Conservation (phyloP, 2,113 vertebrate species). For the Orycteropus afer region DNA sequence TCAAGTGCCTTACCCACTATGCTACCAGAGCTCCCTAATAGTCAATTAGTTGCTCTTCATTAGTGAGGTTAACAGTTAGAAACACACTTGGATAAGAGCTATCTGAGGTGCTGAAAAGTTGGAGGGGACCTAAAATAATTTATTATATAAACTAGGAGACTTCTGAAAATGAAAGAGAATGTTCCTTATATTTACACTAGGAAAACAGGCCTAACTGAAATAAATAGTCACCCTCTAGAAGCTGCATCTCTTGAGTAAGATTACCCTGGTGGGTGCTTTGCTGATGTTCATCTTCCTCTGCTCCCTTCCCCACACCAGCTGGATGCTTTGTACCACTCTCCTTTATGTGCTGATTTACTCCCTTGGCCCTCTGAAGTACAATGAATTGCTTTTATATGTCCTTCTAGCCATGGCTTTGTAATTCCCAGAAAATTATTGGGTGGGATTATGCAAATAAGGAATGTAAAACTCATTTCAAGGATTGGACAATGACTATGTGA, state of each 20-base stretch:
- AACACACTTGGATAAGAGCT: not conserved
- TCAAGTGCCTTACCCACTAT: too few species aligned
- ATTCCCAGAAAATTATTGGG: too few species aligned
- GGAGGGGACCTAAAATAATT: not conserved
- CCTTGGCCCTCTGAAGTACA: not conserved
- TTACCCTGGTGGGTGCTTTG: not conserved
- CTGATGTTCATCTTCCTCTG: not conserved
- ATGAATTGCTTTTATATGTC: too few species aligned
- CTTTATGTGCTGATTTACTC: not conserved
- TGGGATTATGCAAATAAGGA: too few species aligned
- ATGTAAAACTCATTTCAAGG: too few species aligned
- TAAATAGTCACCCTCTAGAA: not conserved
- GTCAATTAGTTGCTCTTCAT: not conserved
- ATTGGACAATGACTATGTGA: too few species aligned
- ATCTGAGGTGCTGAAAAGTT: not conserved
- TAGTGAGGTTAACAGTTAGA: not conserved
- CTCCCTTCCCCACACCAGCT: too few species aligned
- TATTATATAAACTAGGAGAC: not conserved
- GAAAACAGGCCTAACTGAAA: not conserved
- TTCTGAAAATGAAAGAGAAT: not conserved
- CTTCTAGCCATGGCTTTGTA: too few species aligned
- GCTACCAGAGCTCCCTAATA: too few species aligned
- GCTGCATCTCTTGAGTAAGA: not conserved
- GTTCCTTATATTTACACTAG: not conserved
- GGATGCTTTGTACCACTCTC: not conserved